These are phyloP conservation scores for Huso huso DNA, from an alignment of 2,797 vertebrate species.

Conservation along the genomic window DNA sequence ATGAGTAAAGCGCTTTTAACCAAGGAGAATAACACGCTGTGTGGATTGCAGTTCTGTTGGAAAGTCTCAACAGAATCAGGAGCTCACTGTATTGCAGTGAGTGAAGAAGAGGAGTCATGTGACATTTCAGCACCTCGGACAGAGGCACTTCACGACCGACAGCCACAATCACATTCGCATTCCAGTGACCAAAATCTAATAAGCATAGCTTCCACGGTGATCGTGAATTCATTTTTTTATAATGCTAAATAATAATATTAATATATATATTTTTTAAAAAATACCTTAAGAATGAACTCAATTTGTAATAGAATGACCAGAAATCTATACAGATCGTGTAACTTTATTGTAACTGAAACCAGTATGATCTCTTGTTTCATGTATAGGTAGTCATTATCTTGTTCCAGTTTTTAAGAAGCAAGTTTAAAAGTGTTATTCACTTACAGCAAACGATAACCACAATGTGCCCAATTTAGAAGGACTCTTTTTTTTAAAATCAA, in stretches of 20 bases:
- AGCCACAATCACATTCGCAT: not conserved
- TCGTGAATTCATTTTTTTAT: conserved; percentile 18
- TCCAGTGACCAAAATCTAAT: not conserved
- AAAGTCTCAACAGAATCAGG: conserved; percentile 53
- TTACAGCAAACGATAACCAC: too few relatives aligned
- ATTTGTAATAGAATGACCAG: too few relatives aligned
- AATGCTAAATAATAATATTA: conserved; percentile 16
- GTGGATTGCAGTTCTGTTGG: conserved; percentile 45
- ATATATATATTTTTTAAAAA: not conserved
- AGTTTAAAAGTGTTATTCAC: too few relatives aligned
- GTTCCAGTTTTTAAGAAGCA: too few relatives aligned
- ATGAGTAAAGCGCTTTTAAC: not conserved
- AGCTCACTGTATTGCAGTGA: conserved; percentile 41
- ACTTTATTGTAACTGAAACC: too few relatives aligned
- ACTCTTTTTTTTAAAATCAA: not conserved
- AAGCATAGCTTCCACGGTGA: not conserved
- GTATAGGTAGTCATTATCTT: too few relatives aligned
- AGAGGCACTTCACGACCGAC: conserved; percentile 22
- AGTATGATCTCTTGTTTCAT: too few relatives aligned
- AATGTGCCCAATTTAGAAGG: too few relatives aligned
- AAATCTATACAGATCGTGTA: too few relatives aligned
- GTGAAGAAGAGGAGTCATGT: conserved; percentile 58
- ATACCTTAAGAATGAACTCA: too few relatives aligned
- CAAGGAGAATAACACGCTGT: conserved; percentile 18
- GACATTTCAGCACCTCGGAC: conserved; percentile 64